Conservation (phyloP, 2,888 invertebrate genomes). For the Mongoloraphidia duomilia region DNA sequence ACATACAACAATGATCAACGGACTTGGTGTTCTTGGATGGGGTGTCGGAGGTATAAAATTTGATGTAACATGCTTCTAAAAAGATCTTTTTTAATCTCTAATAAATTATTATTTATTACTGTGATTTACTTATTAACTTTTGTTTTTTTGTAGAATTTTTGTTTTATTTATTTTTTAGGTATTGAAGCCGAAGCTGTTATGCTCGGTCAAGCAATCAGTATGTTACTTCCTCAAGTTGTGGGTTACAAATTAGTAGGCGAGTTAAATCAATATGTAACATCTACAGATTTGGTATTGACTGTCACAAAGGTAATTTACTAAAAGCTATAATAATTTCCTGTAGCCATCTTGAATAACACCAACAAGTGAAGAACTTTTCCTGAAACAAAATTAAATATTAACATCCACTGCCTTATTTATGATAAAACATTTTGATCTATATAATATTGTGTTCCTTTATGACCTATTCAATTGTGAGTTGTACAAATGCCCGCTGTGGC, state of each 20-base stretch:
- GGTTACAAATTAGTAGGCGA: constrained; percentile 81
- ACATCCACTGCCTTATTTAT: too few species aligned
- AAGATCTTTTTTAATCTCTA: not conserved
- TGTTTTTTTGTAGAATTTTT: constrained; percentile 1
- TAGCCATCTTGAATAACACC: too few species aligned
- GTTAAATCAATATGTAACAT: constrained; percentile 71
- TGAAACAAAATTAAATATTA: too few species aligned
- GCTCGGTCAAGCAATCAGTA: constrained; percentile 94
- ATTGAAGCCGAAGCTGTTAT: constrained; percentile 99
- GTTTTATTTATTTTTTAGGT: constrained; percentile 31
- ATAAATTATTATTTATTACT: not conserved
- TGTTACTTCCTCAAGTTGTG: constrained; percentile 91
- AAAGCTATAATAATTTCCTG: not conserved
- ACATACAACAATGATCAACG: constrained; percentile 98
- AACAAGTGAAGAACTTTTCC: too few species aligned
- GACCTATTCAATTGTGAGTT: too few species aligned
- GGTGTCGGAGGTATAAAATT: constrained; percentile 60
- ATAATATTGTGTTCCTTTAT: too few species aligned
- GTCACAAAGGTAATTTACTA: constrained; percentile 69
- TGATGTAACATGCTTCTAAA: constrained; percentile 2
- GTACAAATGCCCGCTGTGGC: too few species aligned
- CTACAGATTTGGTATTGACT: constrained; percentile 93
- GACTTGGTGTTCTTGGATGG: constrained; percentile 93
- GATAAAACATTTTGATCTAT: not conserved
- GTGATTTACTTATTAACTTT: not conserved